Percentiles rank a stretch among this genome's conserved stretches.
These are phyloP conservation scores for Hipparchia sbordonii DNA, from an alignment of 2,888 invertebrate genomes.

Conservation along the genomic window DNA sequence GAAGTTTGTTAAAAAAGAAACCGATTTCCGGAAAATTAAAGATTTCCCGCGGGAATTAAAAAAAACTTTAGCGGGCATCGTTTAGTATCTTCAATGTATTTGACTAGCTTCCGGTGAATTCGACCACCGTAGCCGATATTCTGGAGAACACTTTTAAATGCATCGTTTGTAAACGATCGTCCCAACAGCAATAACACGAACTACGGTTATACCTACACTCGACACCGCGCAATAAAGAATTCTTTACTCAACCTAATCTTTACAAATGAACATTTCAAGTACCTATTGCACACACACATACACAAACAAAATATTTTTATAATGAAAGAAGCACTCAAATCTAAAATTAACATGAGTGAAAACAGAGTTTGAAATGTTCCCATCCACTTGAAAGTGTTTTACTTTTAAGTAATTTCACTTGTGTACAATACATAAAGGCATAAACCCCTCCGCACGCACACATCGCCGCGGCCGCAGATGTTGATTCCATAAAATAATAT, in stretches of 20 bases:
- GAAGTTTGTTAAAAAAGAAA: too few relatives aligned
- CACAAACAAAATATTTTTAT: conserved; percentile 38
- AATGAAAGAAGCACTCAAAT: conserved; percentile 49
- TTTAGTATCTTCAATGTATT: too few relatives aligned
- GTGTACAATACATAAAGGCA: conserved; percentile 77
- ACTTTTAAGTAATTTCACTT: conserved; percentile 78
- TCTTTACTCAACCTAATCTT: conserved; percentile 21
- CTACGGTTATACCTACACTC: not conserved
- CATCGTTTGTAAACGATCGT: not conserved
- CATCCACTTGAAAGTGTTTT: conserved; percentile 75
- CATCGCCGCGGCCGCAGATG: conserved; percentile 72
- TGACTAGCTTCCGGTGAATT: too few relatives aligned
- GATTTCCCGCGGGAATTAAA: too few relatives aligned
- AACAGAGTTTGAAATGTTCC: conserved; percentile 68
- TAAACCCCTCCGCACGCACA: conserved; percentile 74
- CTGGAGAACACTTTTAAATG: not conserved
- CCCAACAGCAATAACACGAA: not conserved
- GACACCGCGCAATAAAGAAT: conserved; percentile 4
- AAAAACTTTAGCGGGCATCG: too few relatives aligned
- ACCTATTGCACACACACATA: conserved; percentile 6
- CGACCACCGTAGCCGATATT: too few relatives aligned
- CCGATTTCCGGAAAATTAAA: too few relatives aligned
- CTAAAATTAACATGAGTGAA: conserved; percentile 54
- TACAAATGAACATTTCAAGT: conserved; percentile 29
- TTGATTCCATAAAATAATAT: conserved; percentile 83